Percentiles rank a stretch among this genome's conserved stretches.
phyloP scores from a whole-genome alignment of 2,797 vertebrate genomes.

The Xyrichtys novacula region DNA sequence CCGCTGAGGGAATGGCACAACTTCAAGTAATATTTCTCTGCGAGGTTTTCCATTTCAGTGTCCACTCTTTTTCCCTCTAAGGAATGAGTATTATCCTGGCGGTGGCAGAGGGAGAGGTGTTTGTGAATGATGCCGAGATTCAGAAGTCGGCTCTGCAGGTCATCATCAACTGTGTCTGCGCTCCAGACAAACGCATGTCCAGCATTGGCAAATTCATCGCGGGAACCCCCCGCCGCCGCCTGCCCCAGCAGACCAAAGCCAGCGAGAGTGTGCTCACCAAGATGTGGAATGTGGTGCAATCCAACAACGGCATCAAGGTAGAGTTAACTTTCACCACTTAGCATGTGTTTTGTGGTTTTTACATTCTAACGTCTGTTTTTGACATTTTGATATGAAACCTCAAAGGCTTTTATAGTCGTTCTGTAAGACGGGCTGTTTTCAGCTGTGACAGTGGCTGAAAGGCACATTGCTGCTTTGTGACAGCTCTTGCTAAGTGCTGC shows the following conservation, averaged over 20 bases:
- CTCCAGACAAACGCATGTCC: constrained; percentile 96
- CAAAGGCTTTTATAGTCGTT: constrained; percentile 1
- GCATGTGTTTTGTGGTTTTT: neutral
- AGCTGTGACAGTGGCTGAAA: neutral
- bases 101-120: constrained; percentile 98
- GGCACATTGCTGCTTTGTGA: neutral
- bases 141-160: constrained; percentile 99
- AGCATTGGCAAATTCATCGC: constrained; percentile 98
- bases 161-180: constrained; percentile 97
- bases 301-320: constrained; percentile 99
- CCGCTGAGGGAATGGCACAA: constrained; percentile 18
- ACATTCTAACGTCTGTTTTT: neutral
- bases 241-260: constrained; percentile 92
- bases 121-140: constrained; percentile 98
- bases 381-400: neutral
- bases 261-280: constrained; percentile 94
- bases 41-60: constrained; percentile 14
- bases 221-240: constrained; percentile 92
- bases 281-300: constrained; percentile 99
- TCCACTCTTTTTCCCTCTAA: constrained; percentile 58
- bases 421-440: neutral
- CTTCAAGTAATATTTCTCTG: constrained; percentile 31
- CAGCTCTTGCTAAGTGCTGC: neutral
- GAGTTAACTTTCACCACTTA: neutral
- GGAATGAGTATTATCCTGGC: constrained; percentile 98